These are phyloP conservation scores for Phyllotis vaccarum DNA, from an alignment of 2,797 vertebrate genomes.

Conservation along the genomic window DNA sequence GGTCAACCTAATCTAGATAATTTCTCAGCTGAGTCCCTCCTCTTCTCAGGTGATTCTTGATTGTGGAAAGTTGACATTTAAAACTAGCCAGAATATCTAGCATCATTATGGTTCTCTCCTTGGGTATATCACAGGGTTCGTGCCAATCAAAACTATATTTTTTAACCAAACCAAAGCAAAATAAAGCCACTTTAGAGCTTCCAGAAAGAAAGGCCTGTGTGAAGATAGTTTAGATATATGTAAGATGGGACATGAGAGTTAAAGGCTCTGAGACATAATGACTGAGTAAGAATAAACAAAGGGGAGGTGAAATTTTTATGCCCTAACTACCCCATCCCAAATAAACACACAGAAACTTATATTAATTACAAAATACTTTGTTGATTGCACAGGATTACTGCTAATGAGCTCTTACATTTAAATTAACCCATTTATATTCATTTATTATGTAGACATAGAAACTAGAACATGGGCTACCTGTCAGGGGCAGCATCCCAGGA, in stretches of 20 bases:
- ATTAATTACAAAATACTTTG: no score
- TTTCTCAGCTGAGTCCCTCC: not conserved
- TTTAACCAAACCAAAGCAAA: not conserved
- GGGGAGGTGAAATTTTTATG: no score
- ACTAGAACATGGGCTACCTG: not conserved
- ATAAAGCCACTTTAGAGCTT: not conserved
- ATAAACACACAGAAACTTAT: no score
- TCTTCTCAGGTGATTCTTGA: not conserved
- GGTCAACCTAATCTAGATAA: not conserved
- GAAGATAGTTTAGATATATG: not conserved
- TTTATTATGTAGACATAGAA: not conserved
- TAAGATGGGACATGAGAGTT: not conserved
- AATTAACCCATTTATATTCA: no score
- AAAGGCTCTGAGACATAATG: not conserved
- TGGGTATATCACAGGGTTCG: not conserved
- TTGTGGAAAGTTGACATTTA: not conserved
- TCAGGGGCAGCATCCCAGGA: not conserved
- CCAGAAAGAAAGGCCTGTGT: not conserved
- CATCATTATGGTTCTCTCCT: not conserved
- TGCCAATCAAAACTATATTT: not conserved
- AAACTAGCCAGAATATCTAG: not conserved
- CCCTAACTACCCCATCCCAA: no score
- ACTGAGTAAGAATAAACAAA: not conserved
- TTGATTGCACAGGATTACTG: no score
- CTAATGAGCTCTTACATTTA: no score